Evolutionary conservation across 2,113 vertebrate species (phyloP).

Genomic region (Laticauda laticaudata): DNA sequence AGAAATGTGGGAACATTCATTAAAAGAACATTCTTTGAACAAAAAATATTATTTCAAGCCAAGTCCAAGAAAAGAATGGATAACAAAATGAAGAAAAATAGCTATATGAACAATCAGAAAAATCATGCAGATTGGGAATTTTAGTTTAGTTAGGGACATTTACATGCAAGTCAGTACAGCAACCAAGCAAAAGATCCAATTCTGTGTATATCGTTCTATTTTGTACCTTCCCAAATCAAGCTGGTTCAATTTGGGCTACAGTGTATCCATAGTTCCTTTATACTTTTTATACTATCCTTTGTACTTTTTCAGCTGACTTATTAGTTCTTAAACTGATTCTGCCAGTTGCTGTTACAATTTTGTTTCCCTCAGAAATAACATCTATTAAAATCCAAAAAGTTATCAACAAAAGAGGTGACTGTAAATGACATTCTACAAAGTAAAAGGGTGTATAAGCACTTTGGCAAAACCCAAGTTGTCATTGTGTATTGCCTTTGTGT

Average conservation of each 20-base stretch:
- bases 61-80: slow-evolving; percentile 36
- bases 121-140: slow-evolving; percentile 38
- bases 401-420: background rate
- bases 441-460: slow-evolving; percentile 5
- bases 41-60: slow-evolving; percentile 56
- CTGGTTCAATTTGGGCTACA: background rate
- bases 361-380: background rate
- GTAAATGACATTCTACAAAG: background rate
- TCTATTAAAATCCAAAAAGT: background rate
- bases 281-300: background rate
- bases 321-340: background rate
- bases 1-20: slow-evolving; percentile 42
- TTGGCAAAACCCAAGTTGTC: background rate
- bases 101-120: background rate
- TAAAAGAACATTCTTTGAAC: slow-evolving; percentile 50
- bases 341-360: background rate
- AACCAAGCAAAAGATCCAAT: slow-evolving; percentile 32
- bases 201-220: background rate
- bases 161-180: slow-evolving; percentile 41
- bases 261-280: background rate
- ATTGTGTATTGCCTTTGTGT: background rate
- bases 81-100: slow-evolving; percentile 24
- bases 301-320: background rate
- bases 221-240: background rate
- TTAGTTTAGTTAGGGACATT: slow-evolving; percentile 32